These are phyloP conservation scores for Balaeniceps rex DNA, from an alignment of 2,113 vertebrate species.

Conservation along the genomic window DNA sequence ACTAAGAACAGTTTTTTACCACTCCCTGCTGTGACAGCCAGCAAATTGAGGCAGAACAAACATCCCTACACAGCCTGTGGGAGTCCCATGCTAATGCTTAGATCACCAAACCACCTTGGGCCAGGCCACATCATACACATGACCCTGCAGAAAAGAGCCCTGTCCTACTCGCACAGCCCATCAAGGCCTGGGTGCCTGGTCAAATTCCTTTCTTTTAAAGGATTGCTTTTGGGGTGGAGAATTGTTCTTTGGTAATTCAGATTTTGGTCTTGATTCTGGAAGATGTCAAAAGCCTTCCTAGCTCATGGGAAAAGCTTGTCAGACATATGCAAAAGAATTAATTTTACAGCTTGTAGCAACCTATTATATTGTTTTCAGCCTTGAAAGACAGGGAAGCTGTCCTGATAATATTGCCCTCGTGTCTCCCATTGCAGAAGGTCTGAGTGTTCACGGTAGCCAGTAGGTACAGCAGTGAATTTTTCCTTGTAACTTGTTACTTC, in stretches of 20 bases:
- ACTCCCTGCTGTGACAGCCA: background rate
- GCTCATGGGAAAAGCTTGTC: background rate
- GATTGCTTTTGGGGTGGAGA: background rate
- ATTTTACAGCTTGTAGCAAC: background rate
- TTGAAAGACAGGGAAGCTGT: background rate
- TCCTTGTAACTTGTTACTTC: background rate
- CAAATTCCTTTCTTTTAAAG: background rate
- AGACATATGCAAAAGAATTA: background rate
- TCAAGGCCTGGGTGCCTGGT: too few relatives aligned
- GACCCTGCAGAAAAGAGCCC: background rate
- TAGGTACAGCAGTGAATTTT: background rate
- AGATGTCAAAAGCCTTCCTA: background rate
- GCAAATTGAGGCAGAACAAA: background rate
- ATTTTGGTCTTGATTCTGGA: background rate
- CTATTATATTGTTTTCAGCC: background rate
- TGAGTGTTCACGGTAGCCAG: background rate
- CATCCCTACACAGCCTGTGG: too few relatives aligned
- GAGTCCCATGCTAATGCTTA: background rate
- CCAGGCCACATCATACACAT: background rate
- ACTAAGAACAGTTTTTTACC: background rate
- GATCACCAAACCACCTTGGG: background rate
- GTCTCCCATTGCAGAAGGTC: background rate
- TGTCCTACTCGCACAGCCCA: background rate
- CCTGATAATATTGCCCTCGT: accelerated
- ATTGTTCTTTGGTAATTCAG: background rate